Percentiles rank a stretch among this genome's conserved stretches.
Conservation (phyloP, 2,888 invertebrate genomes). For the Magallana nippona region DNA sequence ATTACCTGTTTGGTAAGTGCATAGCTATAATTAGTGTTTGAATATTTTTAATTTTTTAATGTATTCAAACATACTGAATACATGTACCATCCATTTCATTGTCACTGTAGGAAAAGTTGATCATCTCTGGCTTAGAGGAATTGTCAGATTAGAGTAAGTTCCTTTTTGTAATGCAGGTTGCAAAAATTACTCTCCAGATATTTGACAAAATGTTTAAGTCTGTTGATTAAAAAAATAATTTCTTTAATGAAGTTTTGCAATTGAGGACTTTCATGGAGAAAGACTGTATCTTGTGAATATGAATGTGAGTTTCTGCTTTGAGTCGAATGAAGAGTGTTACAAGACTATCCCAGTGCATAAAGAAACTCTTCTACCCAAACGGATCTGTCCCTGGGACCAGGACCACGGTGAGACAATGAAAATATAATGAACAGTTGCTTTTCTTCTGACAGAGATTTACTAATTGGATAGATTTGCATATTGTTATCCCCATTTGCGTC, state of each 20-base stretch:
- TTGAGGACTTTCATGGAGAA: conserved; percentile 43
- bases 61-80: not conserved
- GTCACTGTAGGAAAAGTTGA: conserved; percentile 36
- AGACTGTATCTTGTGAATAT: conserved; percentile 41
- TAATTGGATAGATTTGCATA: no score
- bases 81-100: not conserved
- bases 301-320: conserved; percentile 48
- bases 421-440: not conserved
- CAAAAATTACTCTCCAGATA: not conserved
- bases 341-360: conserved; percentile 32
- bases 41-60: no score
- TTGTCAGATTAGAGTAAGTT: conserved; percentile 48
- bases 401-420: no score
- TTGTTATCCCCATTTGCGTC: no score
- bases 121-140: conserved; percentile 44
- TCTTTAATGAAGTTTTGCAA: conserved; percentile 38
- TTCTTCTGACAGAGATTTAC: no score
- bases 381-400: conserved; percentile 38
- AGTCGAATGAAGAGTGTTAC: conserved; percentile 32
- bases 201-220: no score
- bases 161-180: not conserved
- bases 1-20: conserved; percentile 43
- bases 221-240: not conserved
- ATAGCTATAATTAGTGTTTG: no score
- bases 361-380: conserved; percentile 42